Base-by-base conservation (phyloP, 2,888 invertebrate species). In the Erannis defoliaria region DNA sequence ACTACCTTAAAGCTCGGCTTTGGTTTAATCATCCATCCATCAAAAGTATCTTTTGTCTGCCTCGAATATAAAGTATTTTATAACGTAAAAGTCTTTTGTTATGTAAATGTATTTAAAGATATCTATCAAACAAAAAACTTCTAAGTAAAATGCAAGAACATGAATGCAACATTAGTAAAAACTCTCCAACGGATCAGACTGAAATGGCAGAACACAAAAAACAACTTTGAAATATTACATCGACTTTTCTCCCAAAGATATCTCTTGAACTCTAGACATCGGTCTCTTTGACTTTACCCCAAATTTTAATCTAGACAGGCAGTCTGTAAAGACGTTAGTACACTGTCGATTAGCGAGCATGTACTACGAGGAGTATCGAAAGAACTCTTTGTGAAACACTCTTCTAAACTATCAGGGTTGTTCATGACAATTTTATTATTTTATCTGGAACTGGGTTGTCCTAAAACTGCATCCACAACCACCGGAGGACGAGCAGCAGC, bases 161-260 rank as follows among this genome's bases (percentile, higher is more conserved):
- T 31, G 18, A 19, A 46, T 31, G 31, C 4, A 18, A 3, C 31
- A 46, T 46, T 33, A 46, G 31, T 18, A n/a, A 46, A 31, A 46
- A 18, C 6, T 16, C 14, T 45, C 26, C 29, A 10, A 26, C 8
- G 12, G 14, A 43, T 14, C 12, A 2, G 9, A 29, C 45, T n/a
- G 12, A 51, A 40, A 29, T 51, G 9, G 40, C 3, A 26, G 31
- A 51, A 40, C 40, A 40, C 19, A 51, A 40, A 38, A 51, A 29
- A 29, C 29, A 29, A 51, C 51, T 51, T 40, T 31, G 40, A 51
- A 51, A 51, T 51, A 51, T 51, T 40, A 9, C 40, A 29, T 26
- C 18, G 38, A 40, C 26, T 51, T 50, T 50, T 35, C 14, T 23
- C 14, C n/a, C 14, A 49, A 37, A 49, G 14, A 49, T 49, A 1